A percentile compares a stretch with the other conserved stretches of the same genome.
Conservation (phyloP, 2,888 invertebrate species). For the Tridacna gigas region DNA sequence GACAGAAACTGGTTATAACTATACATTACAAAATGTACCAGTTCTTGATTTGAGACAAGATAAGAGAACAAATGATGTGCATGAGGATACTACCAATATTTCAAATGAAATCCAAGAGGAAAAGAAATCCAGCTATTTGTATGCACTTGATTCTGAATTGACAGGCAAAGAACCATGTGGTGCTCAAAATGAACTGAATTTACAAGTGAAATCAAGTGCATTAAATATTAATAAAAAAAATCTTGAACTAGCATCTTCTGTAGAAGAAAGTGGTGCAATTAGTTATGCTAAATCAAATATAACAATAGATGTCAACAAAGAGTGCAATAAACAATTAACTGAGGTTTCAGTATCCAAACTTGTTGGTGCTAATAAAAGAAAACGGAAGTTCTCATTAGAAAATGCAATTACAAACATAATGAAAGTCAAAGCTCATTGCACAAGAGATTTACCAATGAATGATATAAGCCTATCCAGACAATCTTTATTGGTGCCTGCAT, state of each 20-base stretch:
- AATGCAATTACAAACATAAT: conserved; percentile 31
- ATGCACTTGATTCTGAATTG: not conserved
- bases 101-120: not conserved
- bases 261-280: not conserved
- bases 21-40: not conserved
- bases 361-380: conserved; percentile 51
- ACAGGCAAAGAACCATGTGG: no score
- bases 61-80: not conserved
- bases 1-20: not conserved
- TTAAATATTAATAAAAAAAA: no score
- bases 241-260: no score
- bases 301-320: not conserved
- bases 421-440: conserved; percentile 19
- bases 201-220: no score
- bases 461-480: conserved; percentile 1
- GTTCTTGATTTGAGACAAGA: not conserved
- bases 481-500: not conserved
- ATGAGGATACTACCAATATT: not conserved
- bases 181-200: no score
- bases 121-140: not conserved
- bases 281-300: conserved; percentile 6
- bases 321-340: not conserved
- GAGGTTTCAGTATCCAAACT: not conserved
- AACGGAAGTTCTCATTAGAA: conserved; percentile 41
- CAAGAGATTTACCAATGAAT: not conserved